Conservation (phyloP, 2,113 vertebrate genomes). For the Anas platyrhynchos region DNA sequence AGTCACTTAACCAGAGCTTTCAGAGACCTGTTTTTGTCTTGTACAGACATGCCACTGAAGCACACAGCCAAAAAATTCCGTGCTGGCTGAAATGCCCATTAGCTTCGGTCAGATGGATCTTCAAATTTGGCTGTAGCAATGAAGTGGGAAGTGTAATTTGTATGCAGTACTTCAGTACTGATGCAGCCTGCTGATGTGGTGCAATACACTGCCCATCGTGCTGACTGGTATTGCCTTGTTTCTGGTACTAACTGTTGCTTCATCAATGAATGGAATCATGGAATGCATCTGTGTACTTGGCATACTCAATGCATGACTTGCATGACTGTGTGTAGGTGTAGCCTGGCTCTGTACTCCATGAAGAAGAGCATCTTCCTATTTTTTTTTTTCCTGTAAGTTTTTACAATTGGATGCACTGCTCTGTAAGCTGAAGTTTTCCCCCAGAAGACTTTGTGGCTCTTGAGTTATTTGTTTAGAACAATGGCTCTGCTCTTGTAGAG, state of each 20-base stretch:
- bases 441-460: neutral
- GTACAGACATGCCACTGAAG: neutral
- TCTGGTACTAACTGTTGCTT: neutral
- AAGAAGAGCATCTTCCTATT: neutral
- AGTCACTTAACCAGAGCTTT: neutral
- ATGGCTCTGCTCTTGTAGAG: neutral
- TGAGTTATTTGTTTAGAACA: neutral
- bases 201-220: neutral
- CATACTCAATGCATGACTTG: fast-evolving
- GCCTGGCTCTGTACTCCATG: fast-evolving
- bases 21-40: neutral
- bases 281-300: neutral
- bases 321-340: fast-evolving
- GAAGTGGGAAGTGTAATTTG: neutral
- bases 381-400: neutral
- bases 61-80: neutral
- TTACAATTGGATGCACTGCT: fast-evolving
- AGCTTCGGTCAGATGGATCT: neutral
- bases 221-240: neutral
- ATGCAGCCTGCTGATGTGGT: neutral
- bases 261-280: too few relatives aligned
- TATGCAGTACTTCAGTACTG: too few relatives aligned
- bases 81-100: neutral
- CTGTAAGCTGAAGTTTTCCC: neutral
- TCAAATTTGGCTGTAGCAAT: neutral